phyloP scores from a whole-genome alignment of 2,888 invertebrate genomes.

The Theodoxus fluviatilis region DNA sequence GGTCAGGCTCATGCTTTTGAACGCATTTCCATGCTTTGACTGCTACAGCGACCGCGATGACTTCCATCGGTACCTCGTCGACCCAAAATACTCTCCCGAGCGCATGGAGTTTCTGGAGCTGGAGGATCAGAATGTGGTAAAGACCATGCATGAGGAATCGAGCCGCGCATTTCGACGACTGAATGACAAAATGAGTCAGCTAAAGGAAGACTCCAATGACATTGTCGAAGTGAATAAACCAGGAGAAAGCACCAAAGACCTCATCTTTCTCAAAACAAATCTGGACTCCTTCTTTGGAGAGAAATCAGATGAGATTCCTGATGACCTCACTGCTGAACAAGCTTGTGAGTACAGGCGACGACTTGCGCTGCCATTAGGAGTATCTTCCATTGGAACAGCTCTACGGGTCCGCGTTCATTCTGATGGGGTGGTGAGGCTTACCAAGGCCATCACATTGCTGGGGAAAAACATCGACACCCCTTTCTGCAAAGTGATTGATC shows the following conservation, averaged over 20 bases:
- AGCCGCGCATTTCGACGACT: conserved; percentile 35
- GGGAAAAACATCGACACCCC: no score
- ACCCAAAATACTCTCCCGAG: conserved; percentile 28
- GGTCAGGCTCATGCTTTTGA: conserved; percentile 36
- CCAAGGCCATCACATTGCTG: no score
- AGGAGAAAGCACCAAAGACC: conserved; percentile 26
- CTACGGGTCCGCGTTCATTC: no score
- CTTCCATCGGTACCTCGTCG: conserved; percentile 38
- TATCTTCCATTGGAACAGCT: no score
- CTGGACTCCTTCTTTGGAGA: conserved; percentile 46
- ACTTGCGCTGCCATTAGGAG: conserved; percentile 33
- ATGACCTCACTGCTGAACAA: conserved; percentile 28
- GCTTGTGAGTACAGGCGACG: conserved; percentile 36
- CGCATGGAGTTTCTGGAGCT: conserved; percentile 27
- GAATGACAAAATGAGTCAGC: conserved; percentile 39
- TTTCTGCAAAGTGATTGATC: no score
- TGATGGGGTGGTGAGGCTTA: no score
- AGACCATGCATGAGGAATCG: conserved; percentile 30
- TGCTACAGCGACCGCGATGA: no score
- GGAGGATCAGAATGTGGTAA: conserved; percentile 31
- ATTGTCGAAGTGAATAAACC: conserved; percentile 1
- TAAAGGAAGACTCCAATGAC: conserved; percentile 33
- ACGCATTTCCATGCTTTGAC: conserved; percentile 37
- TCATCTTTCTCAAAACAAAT: conserved; percentile 36
- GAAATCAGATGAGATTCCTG: conserved; percentile 35